Evolutionary conservation across 2,113 vertebrate species (phyloP).

Genomic region (Oncorhynchus clarkii): DNA sequence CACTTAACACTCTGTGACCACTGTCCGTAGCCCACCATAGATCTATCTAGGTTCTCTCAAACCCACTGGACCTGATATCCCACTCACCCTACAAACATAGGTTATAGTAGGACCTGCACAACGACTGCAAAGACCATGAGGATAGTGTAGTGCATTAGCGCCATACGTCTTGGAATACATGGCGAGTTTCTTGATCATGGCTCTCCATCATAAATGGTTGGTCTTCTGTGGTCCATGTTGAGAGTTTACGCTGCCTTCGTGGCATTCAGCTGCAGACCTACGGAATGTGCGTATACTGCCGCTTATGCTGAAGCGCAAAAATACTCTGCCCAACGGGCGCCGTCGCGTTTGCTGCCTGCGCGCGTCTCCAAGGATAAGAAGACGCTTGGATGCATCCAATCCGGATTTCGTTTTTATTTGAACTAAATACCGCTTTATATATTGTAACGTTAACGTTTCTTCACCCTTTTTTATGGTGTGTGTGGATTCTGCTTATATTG

Average conservation of each 20-base stretch:
- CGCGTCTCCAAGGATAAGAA: constrained; percentile 63
- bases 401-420: constrained; percentile 47
- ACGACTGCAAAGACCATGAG: no score
- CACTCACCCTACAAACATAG: no score
- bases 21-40: no score
- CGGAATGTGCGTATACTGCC: constrained; percentile 68
- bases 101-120: no score
- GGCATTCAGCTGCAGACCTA: constrained; percentile 59
- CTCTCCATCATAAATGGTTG: constrained; percentile 22
- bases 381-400: constrained; percentile 58
- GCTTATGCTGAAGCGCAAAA: constrained; percentile 63
- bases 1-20: no score
- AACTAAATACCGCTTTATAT: constrained; percentile 19
- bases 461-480: constrained; percentile 7
- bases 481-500: constrained; percentile 55
- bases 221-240: constrained; percentile 28
- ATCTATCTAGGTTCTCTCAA: no score
- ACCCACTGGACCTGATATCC: no score
- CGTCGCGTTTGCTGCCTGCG: constrained; percentile 67
- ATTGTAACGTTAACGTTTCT: not conserved
- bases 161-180: not conserved
- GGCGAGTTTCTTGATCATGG: not conserved
- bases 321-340: constrained; percentile 65
- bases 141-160: not conserved
- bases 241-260: constrained; percentile 36